Evolutionary conservation across 2,797 vertebrate genomes (phyloP).

Genomic region (Botia almorhae): DNA sequence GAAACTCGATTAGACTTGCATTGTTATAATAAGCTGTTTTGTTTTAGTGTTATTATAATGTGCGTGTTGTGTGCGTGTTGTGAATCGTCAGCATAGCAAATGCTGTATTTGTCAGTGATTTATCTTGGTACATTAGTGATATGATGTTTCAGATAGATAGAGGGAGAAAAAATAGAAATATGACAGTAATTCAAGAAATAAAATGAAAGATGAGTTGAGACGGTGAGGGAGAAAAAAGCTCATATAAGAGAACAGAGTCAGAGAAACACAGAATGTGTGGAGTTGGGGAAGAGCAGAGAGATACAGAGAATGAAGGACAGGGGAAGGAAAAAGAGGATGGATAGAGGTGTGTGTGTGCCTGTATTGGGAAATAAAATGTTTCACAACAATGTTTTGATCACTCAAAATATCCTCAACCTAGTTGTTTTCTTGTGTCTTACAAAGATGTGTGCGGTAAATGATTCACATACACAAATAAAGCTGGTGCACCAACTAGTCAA

Average conservation of each 20-base stretch:
- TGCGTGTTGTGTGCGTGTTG: background rate
- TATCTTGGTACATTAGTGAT: background rate
- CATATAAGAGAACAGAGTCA: constrained; percentile 10
- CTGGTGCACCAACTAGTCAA: background rate
- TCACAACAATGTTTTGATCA: background rate
- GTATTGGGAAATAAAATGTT: no score
- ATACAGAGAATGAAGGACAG: constrained; percentile 13
- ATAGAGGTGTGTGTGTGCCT: background rate
- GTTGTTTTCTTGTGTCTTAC: background rate
- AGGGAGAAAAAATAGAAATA: background rate
- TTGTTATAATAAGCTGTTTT: background rate
- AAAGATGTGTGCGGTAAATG: background rate
- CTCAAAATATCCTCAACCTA: background rate
- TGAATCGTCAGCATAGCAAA: background rate
- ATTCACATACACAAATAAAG: background rate
- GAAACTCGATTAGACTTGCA: background rate
- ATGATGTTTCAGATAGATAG: background rate
- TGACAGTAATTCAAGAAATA: background rate
- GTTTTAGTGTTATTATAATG: background rate
- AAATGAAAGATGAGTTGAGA: constrained; percentile 4
- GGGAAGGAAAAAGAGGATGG: constrained; percentile 11
- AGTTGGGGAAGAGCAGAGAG: background rate
- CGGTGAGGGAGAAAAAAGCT: background rate
- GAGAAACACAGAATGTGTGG: constrained; percentile 8
- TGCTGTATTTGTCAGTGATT: background rate